These are phyloP conservation scores for Stramonita haemastoma DNA, from an alignment of 2,888 invertebrate genomes.

Conservation along the genomic window DNA sequence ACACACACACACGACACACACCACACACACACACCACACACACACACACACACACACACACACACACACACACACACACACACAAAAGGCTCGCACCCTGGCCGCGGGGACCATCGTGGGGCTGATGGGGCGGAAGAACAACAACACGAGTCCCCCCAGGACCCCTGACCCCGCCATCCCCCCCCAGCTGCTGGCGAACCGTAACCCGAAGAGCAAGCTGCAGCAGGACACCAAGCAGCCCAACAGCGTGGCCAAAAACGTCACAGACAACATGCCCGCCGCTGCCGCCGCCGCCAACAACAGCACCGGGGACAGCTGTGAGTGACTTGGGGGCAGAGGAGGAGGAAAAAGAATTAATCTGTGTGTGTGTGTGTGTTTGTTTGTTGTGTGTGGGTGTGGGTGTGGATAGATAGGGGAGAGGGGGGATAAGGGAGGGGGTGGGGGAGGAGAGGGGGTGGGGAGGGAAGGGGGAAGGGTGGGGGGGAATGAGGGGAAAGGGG, in stretches of 20 bases:
- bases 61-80: too few species aligned
- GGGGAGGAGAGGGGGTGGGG: neutral
- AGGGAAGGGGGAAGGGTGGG: neutral
- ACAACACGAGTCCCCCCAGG: slow-evolving; percentile 53
- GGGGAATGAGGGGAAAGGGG: too few species aligned
- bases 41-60: too few species aligned
- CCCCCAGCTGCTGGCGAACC: neutral
- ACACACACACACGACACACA: too few species aligned
- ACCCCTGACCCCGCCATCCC: slow-evolving; percentile 24
- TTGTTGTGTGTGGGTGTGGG: neutral
- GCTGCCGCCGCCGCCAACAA: slow-evolving; percentile 14
- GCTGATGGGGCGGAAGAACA: slow-evolving; percentile 50
- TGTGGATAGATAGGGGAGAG: neutral
- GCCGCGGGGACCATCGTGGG: slow-evolving; percentile 57
- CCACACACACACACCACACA: too few species aligned
- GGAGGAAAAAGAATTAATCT: too few species aligned
- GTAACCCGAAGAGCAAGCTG: slow-evolving; percentile 47
- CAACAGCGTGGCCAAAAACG: neutral
- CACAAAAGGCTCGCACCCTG: slow-evolving; percentile 43
- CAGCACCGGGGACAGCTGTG: slow-evolving; percentile 33
- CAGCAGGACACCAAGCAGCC: slow-evolving; percentile 47
- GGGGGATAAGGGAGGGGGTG: neutral
- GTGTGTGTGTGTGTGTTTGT: too few species aligned
- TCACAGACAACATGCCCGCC: neutral
- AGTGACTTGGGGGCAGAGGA: neutral